Base-by-base conservation (phyloP, 23 tunicate species). In the Ciona savignyi region DNA sequence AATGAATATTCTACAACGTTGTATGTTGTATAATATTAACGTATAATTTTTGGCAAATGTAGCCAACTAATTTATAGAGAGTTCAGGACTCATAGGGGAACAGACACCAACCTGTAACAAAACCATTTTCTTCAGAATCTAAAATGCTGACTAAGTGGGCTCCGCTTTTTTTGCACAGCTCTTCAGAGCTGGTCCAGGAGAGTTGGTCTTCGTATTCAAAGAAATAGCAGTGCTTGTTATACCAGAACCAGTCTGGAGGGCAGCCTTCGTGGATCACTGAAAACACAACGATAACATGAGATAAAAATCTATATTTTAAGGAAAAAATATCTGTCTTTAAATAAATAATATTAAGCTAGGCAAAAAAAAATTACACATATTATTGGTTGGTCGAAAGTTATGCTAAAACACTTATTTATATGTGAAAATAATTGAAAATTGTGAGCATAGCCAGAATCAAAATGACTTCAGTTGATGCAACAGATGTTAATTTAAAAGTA, bases 211-310 rank as follows among this genome's bases (percentile, higher is more conserved):
- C 42, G 30, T 76, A 75, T 65, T 79, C 83, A 65, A 76, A 84
- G 69, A 71, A 84, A 63, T 85, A 91, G 51, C 97, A 91, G 70
- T 80, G 76, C 0, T 33, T 74, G 66, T 76, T 33, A 80, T 29
- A 91, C 65, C 77, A 85, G 0, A 85, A 33, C 91, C 91, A 91
- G 22, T 76, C 97, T 0, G 97, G 97, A 72, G 85, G 90, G 74
- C 97, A 91, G 31, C 97, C 97, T 25, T 72, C 24, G 70, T 79
- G 79, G 24, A 68, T 63, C n/a, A 69, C 97, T 91, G 76, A 6
- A 66, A 21, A 28, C 11, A 75, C 15, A 20, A 49, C 15, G 20
- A 20, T 49, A 11, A 49, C 15, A 49, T 15, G 61, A 11, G 20
- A 20, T 20, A 49, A 11, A n/a, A 65, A n/a, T n/a, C n/a, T n/a